A percentile compares a stretch with the other conserved stretches of the same genome.
Conservation (phyloP, 2,797 vertebrate genomes). For the Hydrophis major region DNA sequence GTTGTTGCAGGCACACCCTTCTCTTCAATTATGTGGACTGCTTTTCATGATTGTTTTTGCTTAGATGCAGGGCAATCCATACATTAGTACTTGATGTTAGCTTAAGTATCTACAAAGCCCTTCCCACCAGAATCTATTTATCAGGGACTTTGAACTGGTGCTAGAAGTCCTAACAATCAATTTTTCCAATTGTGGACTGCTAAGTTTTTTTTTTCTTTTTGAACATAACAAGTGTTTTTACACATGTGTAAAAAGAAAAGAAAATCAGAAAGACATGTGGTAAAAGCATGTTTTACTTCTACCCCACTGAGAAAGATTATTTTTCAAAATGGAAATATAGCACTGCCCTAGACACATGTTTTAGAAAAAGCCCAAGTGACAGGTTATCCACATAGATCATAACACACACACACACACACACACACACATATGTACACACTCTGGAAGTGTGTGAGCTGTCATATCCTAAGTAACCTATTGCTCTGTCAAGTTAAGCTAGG, state of each 20-base stretch:
- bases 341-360: neutral
- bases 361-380: neutral
- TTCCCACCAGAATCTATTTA: neutral
- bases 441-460: no score
- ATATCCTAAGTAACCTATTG: neutral
- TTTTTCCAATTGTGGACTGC: neutral
- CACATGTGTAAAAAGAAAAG: neutral
- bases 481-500: neutral
- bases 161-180: neutral
- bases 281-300: neutral
- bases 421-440: neutral
- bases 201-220: neutral
- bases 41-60: neutral
- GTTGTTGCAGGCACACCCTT: neutral
- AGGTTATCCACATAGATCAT: neutral
- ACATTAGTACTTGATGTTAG: neutral
- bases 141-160: neutral
- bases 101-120: neutral
- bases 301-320: neutral
- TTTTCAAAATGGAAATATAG: neutral
- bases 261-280: neutral
- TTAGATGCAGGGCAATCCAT: neutral
- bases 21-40: neutral
- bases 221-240: neutral
- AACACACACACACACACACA: neutral